Percentiles rank a stretch among this genome's conserved stretches.
Conservation (phyloP, 2,888 invertebrate species). For the Conchocele bisecta region DNA sequence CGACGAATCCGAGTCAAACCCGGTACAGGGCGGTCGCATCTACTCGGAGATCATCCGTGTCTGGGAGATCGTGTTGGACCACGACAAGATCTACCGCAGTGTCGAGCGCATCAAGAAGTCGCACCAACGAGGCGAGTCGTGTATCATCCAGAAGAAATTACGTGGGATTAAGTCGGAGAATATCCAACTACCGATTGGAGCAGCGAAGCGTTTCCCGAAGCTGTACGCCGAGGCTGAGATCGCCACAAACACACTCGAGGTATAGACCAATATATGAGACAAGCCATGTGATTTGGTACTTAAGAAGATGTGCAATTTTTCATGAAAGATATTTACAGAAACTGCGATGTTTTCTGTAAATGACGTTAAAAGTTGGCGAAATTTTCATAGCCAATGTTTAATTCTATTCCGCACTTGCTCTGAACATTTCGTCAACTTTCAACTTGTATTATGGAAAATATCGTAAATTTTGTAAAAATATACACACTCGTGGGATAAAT, state of each 20-base stretch:
- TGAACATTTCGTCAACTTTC: no score
- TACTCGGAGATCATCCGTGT: conserved; percentile 72
- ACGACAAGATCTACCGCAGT: conserved; percentile 60
- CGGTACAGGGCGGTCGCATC: conserved; percentile 65
- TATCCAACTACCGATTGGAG: conserved; percentile 19
- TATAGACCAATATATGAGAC: conserved; percentile 47
- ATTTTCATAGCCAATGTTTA: no score
- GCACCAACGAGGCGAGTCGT: conserved; percentile 69
- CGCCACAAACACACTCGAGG: conserved; percentile 33
- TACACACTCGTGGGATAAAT: no score
- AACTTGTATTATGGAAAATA: no score
- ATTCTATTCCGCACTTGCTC: no score
- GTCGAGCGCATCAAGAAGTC: conserved; percentile 70
- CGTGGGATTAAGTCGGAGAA: conserved; percentile 57
- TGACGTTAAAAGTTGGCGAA: no score
- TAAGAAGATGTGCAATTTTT: no score
- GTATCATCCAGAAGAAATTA: conserved; percentile 71
- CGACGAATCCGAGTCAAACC: conserved; percentile 46
- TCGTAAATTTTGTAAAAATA: no score
- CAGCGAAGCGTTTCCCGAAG: conserved; percentile 59
- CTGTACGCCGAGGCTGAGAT: conserved; percentile 64
- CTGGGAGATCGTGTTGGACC: conserved; percentile 64
- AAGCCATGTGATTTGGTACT: no score
- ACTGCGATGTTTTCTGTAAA: no score
- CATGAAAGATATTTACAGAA: no score